These are phyloP conservation scores for Alfaro cultratus DNA, from an alignment of 2,797 vertebrate genomes.

Conservation along the genomic window DNA sequence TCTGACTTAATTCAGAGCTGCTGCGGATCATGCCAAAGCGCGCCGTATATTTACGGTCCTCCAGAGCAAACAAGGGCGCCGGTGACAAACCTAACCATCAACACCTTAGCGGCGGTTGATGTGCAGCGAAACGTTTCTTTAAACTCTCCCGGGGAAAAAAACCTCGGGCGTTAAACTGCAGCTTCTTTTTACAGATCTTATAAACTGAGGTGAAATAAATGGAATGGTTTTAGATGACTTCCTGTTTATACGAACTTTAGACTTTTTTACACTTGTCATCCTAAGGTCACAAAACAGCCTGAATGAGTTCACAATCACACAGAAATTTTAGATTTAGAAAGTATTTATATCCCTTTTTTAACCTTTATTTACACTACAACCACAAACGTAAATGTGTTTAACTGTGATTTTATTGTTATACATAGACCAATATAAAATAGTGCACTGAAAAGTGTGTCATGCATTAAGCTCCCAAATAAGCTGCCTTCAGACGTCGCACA, in stretches of 20 bases:
- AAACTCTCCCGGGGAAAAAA: conserved; percentile 25
- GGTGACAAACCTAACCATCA: conserved; percentile 47
- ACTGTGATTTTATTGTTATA: neutral
- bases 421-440: neutral
- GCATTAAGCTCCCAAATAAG: neutral
- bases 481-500: neutral
- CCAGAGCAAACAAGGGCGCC: conserved; percentile 61
- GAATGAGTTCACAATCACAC: neutral
- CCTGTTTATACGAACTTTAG: neutral
- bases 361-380: neutral
- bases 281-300: neutral
- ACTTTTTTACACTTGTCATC: neutral
- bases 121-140: conserved; percentile 39
- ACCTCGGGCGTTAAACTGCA: conserved; percentile 12
- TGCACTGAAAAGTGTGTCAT: neutral
- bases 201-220: conserved; percentile 24
- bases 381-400: neutral
- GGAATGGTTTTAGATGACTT: neutral
- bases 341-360: neutral
- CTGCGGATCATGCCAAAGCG: conserved; percentile 50
- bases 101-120: conserved; percentile 32
- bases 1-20: conserved; percentile 71
- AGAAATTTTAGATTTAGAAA: neutral
- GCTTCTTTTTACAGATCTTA: conserved; percentile 46
- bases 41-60: conserved; percentile 58